Percentiles rank a stretch among this genome's conserved stretches.
Conservation (phyloP, 2,888 invertebrate genomes). For the Tachystola acroxantha region DNA sequence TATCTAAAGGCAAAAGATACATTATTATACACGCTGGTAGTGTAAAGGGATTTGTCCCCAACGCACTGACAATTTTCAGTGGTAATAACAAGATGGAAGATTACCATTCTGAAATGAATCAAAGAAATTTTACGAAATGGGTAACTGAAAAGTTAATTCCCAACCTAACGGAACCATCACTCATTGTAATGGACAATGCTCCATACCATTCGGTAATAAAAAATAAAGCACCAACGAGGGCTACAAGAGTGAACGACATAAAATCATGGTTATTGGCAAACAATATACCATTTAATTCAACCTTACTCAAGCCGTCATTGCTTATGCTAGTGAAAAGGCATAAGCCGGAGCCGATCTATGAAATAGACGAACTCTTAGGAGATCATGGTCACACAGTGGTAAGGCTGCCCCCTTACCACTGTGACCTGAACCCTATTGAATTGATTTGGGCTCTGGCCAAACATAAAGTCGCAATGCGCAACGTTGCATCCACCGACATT, state of each 20-base stretch:
- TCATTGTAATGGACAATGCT: conserved; percentile 6
- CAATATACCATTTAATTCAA: not conserved
- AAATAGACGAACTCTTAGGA: not conserved
- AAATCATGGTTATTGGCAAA: not conserved
- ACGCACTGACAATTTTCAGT: conserved; percentile 6
- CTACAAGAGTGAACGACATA: not conserved
- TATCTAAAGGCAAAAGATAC: conserved; percentile 10
- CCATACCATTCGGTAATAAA: not conserved
- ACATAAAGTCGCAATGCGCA: not conserved
- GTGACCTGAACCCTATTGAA: not conserved
- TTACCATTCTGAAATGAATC: no score
- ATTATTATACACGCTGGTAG: conserved; percentile 12
- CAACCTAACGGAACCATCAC: not conserved
- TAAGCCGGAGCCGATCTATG: not conserved
- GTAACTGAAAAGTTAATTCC: conserved; percentile 9
- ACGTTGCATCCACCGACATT: no score
- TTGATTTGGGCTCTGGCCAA: conserved; percentile 3
- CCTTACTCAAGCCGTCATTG: not conserved
- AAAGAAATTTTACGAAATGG: conserved; percentile 8
- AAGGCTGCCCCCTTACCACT: not conserved
- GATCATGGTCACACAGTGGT: not conserved
- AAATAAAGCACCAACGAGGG: conserved; percentile 3
- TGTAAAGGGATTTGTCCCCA: conserved; percentile 11
- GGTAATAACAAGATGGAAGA: conserved; percentile 5
- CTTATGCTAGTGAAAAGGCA: not conserved